phyloP scores from a whole-genome alignment of 2,113 vertebrate genomes.

The Zosterops hypoxanthus region DNA sequence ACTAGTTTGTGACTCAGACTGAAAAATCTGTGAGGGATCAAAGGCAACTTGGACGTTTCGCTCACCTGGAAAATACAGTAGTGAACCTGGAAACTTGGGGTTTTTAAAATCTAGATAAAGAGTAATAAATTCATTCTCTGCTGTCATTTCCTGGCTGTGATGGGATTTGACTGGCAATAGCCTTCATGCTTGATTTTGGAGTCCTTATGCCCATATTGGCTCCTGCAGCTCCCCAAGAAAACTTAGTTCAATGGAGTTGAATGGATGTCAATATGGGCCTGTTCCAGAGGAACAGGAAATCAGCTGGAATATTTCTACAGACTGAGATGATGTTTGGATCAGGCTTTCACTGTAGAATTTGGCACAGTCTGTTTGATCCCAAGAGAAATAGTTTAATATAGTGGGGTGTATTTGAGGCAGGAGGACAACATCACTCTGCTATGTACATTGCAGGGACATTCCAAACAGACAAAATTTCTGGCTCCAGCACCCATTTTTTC shows the following conservation, averaged over 20 bases:
- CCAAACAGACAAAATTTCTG: neutral
- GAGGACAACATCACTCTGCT: neutral
- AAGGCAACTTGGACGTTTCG: neutral
- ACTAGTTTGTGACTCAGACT: neutral
- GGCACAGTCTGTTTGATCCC: neutral
- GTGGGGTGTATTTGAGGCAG: neutral
- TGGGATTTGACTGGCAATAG: neutral
- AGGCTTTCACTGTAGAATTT: neutral
- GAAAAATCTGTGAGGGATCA: neutral
- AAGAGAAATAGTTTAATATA: neutral
- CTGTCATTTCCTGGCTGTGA: neutral
- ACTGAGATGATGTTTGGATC: neutral
- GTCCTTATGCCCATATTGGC: neutral
- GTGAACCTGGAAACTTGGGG: neutral
- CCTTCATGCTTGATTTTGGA: neutral
- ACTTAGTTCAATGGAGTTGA: neutral
- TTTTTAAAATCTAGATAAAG: neutral
- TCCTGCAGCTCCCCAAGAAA: neutral
- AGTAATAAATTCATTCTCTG: neutral
- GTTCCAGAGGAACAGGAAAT: neutral
- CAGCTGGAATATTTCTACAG: neutral
- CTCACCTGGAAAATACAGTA: neutral
- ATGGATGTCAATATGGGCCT: neutral
- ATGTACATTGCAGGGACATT: neutral
- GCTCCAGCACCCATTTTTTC: neutral